Evolutionary conservation across 1,140 invertebrate species (phyloP), one percentile per base, ranked within the genome.

Genomic region (Drosophila hydei): DNA sequence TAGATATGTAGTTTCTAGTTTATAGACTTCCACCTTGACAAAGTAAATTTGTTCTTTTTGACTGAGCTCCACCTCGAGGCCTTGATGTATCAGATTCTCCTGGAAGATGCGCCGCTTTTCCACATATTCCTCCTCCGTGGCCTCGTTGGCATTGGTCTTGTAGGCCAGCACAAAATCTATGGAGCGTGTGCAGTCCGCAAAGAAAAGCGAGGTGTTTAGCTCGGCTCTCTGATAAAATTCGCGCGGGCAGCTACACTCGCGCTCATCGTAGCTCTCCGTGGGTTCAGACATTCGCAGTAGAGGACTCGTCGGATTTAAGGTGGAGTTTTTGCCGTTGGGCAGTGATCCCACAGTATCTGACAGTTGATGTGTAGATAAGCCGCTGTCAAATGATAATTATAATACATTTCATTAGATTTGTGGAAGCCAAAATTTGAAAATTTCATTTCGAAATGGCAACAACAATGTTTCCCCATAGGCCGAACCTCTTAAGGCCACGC

Each of bases 111-210:
- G 80, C 12, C 94, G 84, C 69, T 93, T 92, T 14, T 92, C 85
- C 14, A 23, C 56, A 71, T 90, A 81, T 12, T 85, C 72, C 6
- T 92, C 91, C 65, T 93, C 92, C 2, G 85, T 81, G 2, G 85
- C 81, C 16, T 94, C 92, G 11, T 93, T 91, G 12, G 92, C 91
- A 77, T 79, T 89, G 25, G 89, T 92, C 90, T 95, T 94, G 94
- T 95, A 96, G 9, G 96, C 96, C 48, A 97, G 80, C 58, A 97
- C 93, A 93, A 96, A 97, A 91, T 96, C 96, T 73, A 97, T 95
- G 2, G 95, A 94, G 18, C 95, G 92, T 1, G 93, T 90, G 3
- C 94, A 94, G 90, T 96, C 95, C 43, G 92, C 92, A 87, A 96
- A 96, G 59, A 93, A 95, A 62, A 95, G 91, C 2, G 94, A 94